Percentiles rank a stretch among this genome's conserved stretches.
Conservation (phyloP, 1,140 invertebrate species). For the Aphelenchoides besseyi region DNA sequence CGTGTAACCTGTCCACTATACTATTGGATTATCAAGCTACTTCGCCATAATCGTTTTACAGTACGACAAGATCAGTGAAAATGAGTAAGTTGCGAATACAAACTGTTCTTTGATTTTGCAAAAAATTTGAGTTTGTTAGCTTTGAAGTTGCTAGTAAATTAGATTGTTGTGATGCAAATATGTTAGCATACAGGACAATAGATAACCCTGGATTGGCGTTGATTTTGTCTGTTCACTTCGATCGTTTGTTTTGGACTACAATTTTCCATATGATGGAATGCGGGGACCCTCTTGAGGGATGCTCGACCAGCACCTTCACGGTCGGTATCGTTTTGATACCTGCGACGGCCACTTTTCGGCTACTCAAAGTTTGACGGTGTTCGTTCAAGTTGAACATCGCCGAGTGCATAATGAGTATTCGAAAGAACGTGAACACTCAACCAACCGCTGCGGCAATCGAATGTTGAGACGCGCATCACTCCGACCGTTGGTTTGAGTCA, state of each 20-base stretch:
- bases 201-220: too few species aligned
- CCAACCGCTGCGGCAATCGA: background rate
- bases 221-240: background rate
- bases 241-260: background rate
- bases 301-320: too few species aligned
- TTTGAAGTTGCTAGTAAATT: background rate
- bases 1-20: too few species aligned
- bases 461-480: background rate
- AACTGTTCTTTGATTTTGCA: background rate
- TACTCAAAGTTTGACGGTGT: background rate
- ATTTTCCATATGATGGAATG: too few species aligned
- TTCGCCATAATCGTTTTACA: too few species aligned
- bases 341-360: constrained; percentile 2
- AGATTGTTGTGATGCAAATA: too few species aligned
- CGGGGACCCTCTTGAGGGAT: too few species aligned
- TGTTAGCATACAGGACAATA: too few species aligned
- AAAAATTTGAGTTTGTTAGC: background rate
- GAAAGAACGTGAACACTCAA: background rate
- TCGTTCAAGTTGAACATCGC: background rate
- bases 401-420: background rate
- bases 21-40: too few species aligned
- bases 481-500: background rate
- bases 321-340: background rate
- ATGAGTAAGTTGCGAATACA: too few species aligned
- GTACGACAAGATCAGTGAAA: too few species aligned